These are phyloP conservation scores for Bambusicola thoracicus DNA, from an alignment of 2,113 vertebrate genomes.

Conservation along the genomic window DNA sequence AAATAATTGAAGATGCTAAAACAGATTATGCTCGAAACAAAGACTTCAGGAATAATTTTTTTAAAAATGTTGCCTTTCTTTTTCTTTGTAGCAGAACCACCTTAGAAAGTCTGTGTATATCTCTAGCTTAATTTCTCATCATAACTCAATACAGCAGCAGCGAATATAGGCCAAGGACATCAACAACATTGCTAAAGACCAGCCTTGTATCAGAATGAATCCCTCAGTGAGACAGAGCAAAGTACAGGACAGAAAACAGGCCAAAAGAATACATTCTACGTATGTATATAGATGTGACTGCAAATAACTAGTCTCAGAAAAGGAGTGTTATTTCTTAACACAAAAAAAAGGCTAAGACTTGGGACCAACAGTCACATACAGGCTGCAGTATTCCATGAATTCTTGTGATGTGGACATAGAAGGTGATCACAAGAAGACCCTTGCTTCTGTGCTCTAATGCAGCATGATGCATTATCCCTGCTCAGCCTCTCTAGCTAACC, in stretches of 20 bases:
- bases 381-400: neutral
- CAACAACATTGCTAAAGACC: neutral
- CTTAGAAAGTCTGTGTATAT: too few relatives aligned
- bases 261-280: neutral
- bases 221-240: rapidly evolving
- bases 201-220: neutral
- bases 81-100: too few relatives aligned
- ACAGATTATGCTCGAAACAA: neutral
- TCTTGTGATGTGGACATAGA: neutral
- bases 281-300: neutral
- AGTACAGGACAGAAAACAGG: neutral
- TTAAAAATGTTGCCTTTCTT: too few relatives aligned
- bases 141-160: neutral
- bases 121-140: neutral
- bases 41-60: neutral
- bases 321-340: neutral
- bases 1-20: too few relatives aligned
- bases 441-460: neutral
- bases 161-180: neutral
- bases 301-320: neutral
- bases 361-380: neutral
- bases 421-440: neutral
- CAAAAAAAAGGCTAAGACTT: neutral
- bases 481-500: neutral
- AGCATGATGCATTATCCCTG: neutral